A percentile compares a stretch with the other conserved stretches of the same genome.
phyloP scores from a whole-genome alignment of 92 coral and sea anemone species.

The Meandrina meandrites region DNA sequence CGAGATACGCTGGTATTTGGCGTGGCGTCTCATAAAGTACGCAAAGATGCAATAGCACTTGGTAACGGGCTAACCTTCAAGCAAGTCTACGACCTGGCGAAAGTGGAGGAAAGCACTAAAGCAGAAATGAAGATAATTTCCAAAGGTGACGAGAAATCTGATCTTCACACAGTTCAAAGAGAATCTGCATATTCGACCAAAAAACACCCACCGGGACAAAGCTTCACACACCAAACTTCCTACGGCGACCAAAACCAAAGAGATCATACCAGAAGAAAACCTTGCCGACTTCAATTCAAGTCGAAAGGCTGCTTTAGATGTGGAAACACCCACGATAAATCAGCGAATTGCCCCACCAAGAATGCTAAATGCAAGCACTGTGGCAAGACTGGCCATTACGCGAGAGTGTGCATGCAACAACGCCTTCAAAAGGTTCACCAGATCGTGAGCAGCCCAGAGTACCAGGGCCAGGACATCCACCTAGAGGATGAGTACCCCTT shows the following conservation, averaged over 20 bases:
- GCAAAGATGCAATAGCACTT: neutral
- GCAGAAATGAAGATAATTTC: slow-evolving; percentile 33
- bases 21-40: neutral
- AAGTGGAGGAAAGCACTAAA: slow-evolving; percentile 40
- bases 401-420: slow-evolving; percentile 15
- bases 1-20: slow-evolving; percentile 7
- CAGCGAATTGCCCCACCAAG: slow-evolving; percentile 36
- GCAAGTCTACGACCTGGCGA: slow-evolving; percentile 41
- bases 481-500: slow-evolving; percentile 16
- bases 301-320: slow-evolving; percentile 42
- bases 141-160: slow-evolving; percentile 24
- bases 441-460: slow-evolving; percentile 32
- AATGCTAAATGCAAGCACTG: slow-evolving; percentile 39
- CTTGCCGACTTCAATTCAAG: slow-evolving; percentile 23
- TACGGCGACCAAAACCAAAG: neutral
- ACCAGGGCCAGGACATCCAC: slow-evolving; percentile 51
- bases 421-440: slow-evolving; percentile 19
- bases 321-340: slow-evolving; percentile 44
- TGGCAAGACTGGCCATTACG: slow-evolving; percentile 39
- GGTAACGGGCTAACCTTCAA: slow-evolving; percentile 13
- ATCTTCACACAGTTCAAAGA: neutral
- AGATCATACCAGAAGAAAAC: neutral
- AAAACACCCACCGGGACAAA: neutral
- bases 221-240: neutral
- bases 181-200: neutral